Conservation (phyloP, 2,113 vertebrate genomes). For the Castor canadensis region DNA sequence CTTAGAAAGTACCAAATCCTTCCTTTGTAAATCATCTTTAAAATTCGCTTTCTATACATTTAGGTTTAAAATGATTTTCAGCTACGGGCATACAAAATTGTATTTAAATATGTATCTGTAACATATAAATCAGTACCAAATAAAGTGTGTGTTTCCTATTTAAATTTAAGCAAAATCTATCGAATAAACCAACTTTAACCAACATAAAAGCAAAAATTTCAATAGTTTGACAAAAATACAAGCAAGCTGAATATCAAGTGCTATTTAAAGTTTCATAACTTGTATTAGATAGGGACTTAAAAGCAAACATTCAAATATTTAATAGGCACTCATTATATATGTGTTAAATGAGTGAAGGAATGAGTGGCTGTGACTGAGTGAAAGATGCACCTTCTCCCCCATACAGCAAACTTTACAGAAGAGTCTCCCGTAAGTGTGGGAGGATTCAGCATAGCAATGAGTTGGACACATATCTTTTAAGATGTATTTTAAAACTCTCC, state of each 20-base stretch:
- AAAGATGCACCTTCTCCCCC: not conserved
- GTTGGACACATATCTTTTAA: not conserved
- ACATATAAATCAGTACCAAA: not conserved
- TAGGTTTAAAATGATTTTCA: conserved; percentile 16
- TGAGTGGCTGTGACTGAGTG: not conserved
- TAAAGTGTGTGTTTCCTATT: not conserved
- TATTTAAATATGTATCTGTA: conserved; percentile 11
- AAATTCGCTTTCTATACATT: not conserved
- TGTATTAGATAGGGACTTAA: not conserved
- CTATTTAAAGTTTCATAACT: not conserved
- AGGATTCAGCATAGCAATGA: not conserved
- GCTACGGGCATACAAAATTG: not conserved
- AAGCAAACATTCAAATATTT: not conserved
- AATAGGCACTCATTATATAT: not conserved
- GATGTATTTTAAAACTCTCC: not conserved
- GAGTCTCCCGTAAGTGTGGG: not conserved
- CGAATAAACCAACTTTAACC: not conserved
- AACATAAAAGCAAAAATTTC: not conserved
- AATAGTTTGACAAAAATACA: not conserved
- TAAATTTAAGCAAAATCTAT: not conserved
- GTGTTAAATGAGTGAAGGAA: not conserved
- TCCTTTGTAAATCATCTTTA: not conserved
- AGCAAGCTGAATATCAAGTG: not conserved
- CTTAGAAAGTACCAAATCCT: not conserved
- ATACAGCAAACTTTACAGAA: not conserved